Conservation (phyloP, 2,888 invertebrate genomes). For the Penaeus monodon region DNA sequence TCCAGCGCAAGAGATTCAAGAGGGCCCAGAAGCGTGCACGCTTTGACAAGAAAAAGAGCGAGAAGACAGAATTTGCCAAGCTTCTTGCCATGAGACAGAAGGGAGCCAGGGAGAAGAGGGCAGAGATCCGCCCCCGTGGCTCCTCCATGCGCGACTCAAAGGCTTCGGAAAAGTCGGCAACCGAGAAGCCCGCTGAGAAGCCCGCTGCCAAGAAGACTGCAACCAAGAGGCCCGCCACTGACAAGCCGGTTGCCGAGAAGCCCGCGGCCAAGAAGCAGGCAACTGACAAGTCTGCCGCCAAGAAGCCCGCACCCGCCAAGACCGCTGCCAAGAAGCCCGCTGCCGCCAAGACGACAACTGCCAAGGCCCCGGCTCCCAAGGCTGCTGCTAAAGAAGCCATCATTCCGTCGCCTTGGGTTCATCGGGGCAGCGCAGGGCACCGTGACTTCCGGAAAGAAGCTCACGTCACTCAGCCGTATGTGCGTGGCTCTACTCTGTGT, state of each 20-base stretch:
- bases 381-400: constrained; percentile 6
- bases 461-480: no score
- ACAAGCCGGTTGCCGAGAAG: background rate
- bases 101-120: constrained; percentile 83
- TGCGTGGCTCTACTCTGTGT: no score
- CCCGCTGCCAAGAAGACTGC: background rate
- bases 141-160: constrained; percentile 67
- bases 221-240: background rate
- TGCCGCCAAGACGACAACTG: background rate
- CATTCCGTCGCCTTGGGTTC: no score
- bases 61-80: constrained; percentile 91
- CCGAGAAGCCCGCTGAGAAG: constrained; percentile 7
- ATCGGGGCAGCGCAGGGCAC: no score
- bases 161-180: constrained; percentile 52
- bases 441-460: no score
- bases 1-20: constrained; percentile 86
- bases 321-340: background rate
- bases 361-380: background rate
- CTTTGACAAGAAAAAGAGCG: constrained; percentile 84
- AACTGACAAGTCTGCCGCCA: constrained; percentile 11
- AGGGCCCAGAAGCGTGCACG: constrained; percentile 89
- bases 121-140: constrained; percentile 66
- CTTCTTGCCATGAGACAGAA: constrained; percentile 92
- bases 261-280: constrained; percentile 1
- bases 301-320: background rate